phyloP scores from a whole-genome alignment of 2,113 vertebrate species.

The Bombycilla garrulus region DNA sequence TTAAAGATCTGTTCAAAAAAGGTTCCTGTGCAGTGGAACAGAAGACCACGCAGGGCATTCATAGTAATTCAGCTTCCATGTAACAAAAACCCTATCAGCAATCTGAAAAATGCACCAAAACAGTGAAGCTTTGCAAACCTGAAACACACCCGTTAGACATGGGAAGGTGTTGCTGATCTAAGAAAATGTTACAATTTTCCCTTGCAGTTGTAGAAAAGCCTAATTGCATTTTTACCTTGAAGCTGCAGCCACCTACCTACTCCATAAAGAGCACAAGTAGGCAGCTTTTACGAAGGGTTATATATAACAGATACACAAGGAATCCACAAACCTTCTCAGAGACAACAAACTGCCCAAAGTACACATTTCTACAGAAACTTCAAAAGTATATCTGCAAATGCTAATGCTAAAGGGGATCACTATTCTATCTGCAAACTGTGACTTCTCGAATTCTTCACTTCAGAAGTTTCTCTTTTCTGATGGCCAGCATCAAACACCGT shows the following conservation, averaged over 20 bases:
- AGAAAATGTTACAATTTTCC: background rate
- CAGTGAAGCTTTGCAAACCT: background rate
- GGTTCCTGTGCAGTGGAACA: background rate
- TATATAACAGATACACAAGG: background rate
- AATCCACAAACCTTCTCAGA: background rate
- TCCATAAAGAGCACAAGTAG: background rate
- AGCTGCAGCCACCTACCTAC: background rate
- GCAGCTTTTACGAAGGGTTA: background rate
- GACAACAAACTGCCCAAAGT: background rate
- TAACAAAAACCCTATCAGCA: background rate
- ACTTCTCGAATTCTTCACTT: background rate
- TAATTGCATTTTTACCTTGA: background rate
- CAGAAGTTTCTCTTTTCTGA: slow-evolving; percentile 16
- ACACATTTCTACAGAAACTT: slow-evolving; percentile 31
- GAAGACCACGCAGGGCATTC: background rate
- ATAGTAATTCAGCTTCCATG: background rate
- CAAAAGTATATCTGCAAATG: slow-evolving; percentile 34
- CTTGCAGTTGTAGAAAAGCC: background rate
- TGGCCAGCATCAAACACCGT: slow-evolving; percentile 35
- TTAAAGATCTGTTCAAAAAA: background rate
- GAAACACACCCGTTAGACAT: slow-evolving; percentile 39
- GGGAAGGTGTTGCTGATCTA: slow-evolving; percentile 23
- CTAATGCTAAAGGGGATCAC: slow-evolving; percentile 1
- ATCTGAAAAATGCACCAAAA: background rate
- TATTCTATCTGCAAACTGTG: background rate